These are phyloP conservation scores for Perca fluviatilis DNA, from an alignment of 2,113 vertebrate genomes.

Conservation along the genomic window DNA sequence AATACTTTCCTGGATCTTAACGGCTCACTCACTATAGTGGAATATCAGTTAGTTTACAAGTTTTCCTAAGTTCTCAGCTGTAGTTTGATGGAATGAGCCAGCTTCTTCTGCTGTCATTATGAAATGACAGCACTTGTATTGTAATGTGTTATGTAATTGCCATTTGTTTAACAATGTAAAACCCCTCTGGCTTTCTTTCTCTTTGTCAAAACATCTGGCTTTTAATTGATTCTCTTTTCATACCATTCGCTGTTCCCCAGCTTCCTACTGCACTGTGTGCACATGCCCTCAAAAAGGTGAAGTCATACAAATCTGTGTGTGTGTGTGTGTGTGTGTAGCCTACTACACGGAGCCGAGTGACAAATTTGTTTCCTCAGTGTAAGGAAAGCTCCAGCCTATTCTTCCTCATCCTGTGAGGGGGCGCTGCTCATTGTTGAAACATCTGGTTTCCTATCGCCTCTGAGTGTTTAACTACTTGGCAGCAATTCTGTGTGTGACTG, in stretches of 20 bases:
- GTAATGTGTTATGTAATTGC: slow-evolving; percentile 40
- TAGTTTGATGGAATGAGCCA: slow-evolving; percentile 23
- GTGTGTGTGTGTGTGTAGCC: not conserved
- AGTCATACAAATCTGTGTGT: slow-evolving; percentile 25
- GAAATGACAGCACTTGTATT: slow-evolving; percentile 50
- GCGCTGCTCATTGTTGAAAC: slow-evolving; percentile 70
- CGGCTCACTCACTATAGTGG: not conserved
- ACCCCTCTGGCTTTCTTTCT: slow-evolving; percentile 4
- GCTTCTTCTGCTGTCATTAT: slow-evolving; percentile 17
- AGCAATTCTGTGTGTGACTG: slow-evolving; percentile 1
- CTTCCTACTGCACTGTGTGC: slow-evolving; percentile 50
- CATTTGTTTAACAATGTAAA: slow-evolving; percentile 52
- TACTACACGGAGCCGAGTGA: slow-evolving; percentile 10
- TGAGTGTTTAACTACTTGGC: slow-evolving; percentile 28
- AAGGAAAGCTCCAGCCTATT: slow-evolving; percentile 29
- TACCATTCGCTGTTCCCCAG: slow-evolving; percentile 37
- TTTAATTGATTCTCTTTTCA: slow-evolving; percentile 51
- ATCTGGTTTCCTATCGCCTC: slow-evolving; percentile 65
- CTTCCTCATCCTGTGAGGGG: slow-evolving; percentile 43
- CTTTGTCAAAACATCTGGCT: slow-evolving; percentile 73
- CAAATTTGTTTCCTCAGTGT: slow-evolving; percentile 37
- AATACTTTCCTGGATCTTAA: not conserved
- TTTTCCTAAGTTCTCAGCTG: slow-evolving; percentile 10
- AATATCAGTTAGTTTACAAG: not conserved
- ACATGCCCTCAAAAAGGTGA: slow-evolving; percentile 49